Conservation (phyloP, 1,140 invertebrate species). For the Temnothorax curvispinosus region DNA sequence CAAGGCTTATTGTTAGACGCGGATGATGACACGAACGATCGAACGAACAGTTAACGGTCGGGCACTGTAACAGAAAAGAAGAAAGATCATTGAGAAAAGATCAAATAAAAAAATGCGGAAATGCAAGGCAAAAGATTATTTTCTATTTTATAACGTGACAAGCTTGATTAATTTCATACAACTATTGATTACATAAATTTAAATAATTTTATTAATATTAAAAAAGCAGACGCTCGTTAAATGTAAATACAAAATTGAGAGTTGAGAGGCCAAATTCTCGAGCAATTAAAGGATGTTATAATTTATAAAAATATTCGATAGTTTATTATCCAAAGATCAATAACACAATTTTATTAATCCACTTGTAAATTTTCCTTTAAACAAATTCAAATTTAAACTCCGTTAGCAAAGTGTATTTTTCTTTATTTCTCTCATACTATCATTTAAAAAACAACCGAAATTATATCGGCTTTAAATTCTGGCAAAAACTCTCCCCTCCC, state of each 20-base stretch:
- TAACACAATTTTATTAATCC: background rate
- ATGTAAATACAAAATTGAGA: too few relatives aligned
- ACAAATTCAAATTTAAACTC: background rate
- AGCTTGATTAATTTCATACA: background rate
- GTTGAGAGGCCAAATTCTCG: too few relatives aligned
- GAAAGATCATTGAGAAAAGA: background rate
- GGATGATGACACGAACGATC: background rate
- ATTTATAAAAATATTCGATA: too few relatives aligned
- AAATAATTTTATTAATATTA: background rate
- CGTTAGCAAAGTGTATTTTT: background rate
- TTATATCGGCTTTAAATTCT: background rate
- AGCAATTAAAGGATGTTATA: too few relatives aligned
- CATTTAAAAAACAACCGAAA: background rate
- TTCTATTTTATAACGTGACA: background rate
- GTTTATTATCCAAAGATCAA: too few relatives aligned
- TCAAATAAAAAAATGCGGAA: background rate
- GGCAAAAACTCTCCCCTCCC: background rate
- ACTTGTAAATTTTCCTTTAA: background rate
- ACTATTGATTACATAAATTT: background rate
- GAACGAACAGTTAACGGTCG: background rate
- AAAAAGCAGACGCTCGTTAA: too few relatives aligned
- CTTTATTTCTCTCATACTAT: background rate
- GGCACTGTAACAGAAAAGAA: constrained; percentile 43
- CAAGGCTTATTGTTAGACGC: background rate
- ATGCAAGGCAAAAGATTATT: background rate